Conservation (phyloP, 2,113 vertebrate genomes). For the Chloropsis cyanopogon region DNA sequence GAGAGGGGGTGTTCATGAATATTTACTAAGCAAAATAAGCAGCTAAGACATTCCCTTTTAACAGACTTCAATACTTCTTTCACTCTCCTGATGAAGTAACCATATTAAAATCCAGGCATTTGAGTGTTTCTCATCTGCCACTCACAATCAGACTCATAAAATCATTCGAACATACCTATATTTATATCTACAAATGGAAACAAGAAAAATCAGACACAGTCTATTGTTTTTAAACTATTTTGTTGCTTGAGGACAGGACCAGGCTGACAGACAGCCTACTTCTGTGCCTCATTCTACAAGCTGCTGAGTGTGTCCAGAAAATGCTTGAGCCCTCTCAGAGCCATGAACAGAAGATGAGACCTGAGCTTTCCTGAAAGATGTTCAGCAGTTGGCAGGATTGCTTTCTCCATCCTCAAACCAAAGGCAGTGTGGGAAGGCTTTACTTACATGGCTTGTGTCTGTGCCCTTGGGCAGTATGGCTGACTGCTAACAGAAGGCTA, state of each 20-base stretch:
- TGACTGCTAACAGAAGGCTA: background rate
- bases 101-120: slow-evolving; percentile 41
- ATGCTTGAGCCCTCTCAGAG: background rate
- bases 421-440: background rate
- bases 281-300: background rate
- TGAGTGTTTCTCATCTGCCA: slow-evolving; percentile 22
- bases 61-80: slow-evolving; percentile 38
- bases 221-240: background rate
- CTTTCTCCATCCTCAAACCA: background rate
- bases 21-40: slow-evolving; percentile 59
- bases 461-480: background rate
- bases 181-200: background rate
- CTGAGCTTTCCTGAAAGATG: background rate
- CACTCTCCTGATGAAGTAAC: slow-evolving; percentile 26
- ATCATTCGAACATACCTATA: slow-evolving; percentile 10
- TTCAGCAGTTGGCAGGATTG: background rate
- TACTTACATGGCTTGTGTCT: background rate
- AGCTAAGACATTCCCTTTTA: slow-evolving; percentile 12
- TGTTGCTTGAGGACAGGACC: background rate
- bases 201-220: background rate
- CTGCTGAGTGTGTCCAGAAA: background rate
- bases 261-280: background rate
- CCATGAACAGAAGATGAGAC: background rate
- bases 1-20: slow-evolving; percentile 31
- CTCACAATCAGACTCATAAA: slow-evolving; percentile 53